Base-by-base conservation (phyloP, 2,797 vertebrate species). In the Tragopan temminckii region DNA sequence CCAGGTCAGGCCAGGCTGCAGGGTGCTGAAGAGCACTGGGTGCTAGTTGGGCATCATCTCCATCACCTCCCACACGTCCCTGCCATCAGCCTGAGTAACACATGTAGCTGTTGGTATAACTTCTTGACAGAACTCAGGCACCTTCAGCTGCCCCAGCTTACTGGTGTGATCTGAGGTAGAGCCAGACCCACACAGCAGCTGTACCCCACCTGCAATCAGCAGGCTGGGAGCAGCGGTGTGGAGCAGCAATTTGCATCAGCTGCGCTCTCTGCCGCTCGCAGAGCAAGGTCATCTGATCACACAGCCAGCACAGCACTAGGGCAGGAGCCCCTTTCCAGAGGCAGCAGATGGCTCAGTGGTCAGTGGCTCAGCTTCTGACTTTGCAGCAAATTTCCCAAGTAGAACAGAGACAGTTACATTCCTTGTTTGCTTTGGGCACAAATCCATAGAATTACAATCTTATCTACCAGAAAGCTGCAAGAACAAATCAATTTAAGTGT, bases 91-190 rank as follows among this genome's bases (percentile, higher is more conserved):
- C 35, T 88, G 69, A 50, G 40, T 17, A 61, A 84, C 17, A 58
- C 7, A 29, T 62, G 24, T 17, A 35, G 31, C 18, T 55, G 53
- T 31, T 45, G 68, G 67, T 93, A 85, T 89, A 93, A 91, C 87
- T 78, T 82, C 89, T 89, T 80, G 42, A 64, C 83, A 90, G 42
- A 88, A 89, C 85, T 89, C 33, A 85, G 77, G 89, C 86, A 95
- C 86, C 90, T 93, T 84, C 75, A 95, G 86, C 58, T 83, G 86
- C 78, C 90, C 48, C 91, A 85, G 91, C 87, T 83, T 72, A 71
- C 66, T 93, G 72, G 6, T 11, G 79, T 82, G 85, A 93, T 76
- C 91, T 89, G 81, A 78, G 85, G 92, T 83, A 80, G 23, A 82
- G 77, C 53, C 23, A 87, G 89, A 12, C 69, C 72, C 82, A 58